These are phyloP conservation scores for Cylindroiulus punctatus DNA, from an alignment of 2,888 invertebrate species.

Conservation along the genomic window DNA sequence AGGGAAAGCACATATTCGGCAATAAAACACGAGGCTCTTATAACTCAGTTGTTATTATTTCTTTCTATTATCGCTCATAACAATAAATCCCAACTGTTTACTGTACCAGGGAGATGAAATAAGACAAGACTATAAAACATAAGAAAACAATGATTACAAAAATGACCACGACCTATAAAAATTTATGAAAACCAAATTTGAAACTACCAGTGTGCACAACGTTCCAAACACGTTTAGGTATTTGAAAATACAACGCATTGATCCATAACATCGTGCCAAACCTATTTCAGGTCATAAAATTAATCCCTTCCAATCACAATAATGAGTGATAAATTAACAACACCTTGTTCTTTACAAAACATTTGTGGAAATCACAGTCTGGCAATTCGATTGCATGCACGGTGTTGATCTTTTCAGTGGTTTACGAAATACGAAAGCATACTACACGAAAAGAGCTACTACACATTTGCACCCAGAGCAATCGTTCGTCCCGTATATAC, in stretches of 20 bases:
- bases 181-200: not conserved
- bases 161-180: constrained; percentile 8
- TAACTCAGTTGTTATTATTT: not conserved
- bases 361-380: too few relatives aligned
- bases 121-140: not conserved
- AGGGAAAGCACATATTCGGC: not conserved
- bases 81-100: constrained; percentile 32
- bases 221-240: not conserved
- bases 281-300: too few relatives aligned
- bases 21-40: not conserved
- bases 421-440: too few relatives aligned
- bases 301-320: too few relatives aligned
- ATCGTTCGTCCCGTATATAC: not conserved
- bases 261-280: not conserved
- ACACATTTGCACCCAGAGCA: not conserved
- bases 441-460: too few relatives aligned
- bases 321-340: too few relatives aligned
- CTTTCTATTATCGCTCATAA: constrained; percentile 4
- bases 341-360: too few relatives aligned
- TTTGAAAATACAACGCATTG: not conserved
- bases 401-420: too few relatives aligned
- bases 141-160: not conserved
- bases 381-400: too few relatives aligned
- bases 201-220: not conserved
- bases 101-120: not conserved